Evolutionary conservation across 2,113 vertebrate species (phyloP), one percentile per base, ranked within the genome.

Genomic region (Monarcha castaneiventris): DNA sequence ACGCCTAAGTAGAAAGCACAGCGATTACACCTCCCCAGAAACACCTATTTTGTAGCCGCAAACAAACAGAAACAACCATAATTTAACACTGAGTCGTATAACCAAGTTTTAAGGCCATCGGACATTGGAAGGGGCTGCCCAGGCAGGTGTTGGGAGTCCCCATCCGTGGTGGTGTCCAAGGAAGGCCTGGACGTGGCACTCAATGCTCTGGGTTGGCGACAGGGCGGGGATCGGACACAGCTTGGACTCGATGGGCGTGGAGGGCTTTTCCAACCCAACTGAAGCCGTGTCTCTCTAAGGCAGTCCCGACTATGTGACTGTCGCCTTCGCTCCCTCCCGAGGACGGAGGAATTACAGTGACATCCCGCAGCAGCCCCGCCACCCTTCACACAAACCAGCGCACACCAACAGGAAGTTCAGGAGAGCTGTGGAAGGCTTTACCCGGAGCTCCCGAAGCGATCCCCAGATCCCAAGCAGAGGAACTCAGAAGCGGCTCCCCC

Each of bases 181-280:
- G 29, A 21, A 52, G 13, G 52, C 23, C 69, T 7, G 61, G 68
- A 37, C 19, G 37, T 3, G 33, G 46, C 43, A 27, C 33, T 14
- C 44, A 4, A 39, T 1, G 46, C 63, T 44, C 37, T 7, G 35
- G 10, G 76, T 35, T 29, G 27, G 6, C 0, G 32, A 19, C 35
- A 11, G 19, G 32, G 12, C 2, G 33, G 18, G 3, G 19, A 67
- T 5, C 2, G 23, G 33, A 23, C 37, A 44, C 37, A 52, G 44
- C 6, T 1, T 1, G 68, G 33, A 6, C 51, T 64, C 32, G 11
- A 1, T 4, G 58, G 16, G 7, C 25, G 22, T 12, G 54, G 33
- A 39, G 23, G 1, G n/a, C 9, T 73, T 32, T 59, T 29, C 68
- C 52, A 37, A 9, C 12, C 3, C 67, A 51, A 4, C 18, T 7